Evolutionary conservation across 2,888 invertebrate genomes (phyloP), one percentile per base, ranked within the genome.

Genomic region (Acanthosepion esculentum): DNA sequence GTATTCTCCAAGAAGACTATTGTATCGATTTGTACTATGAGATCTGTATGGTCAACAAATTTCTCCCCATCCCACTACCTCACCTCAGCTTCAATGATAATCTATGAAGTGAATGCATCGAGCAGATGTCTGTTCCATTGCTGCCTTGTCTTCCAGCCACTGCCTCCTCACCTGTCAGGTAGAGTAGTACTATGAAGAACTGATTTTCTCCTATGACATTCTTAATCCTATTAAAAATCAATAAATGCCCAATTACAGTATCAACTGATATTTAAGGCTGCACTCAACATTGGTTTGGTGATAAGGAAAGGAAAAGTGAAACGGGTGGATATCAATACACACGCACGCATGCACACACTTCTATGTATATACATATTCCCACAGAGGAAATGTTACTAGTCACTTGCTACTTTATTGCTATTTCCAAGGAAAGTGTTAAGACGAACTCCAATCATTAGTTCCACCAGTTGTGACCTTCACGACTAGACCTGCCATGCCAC

Each of bases 241-340:
- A 78, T 78, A 78, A 78, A n/a, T 78, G n/a, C 78, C 78, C 78
- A 78, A 78, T 78, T 78, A 78, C n/a, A 78, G n/a, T n/a, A n/a
- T 78, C 78, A n/a, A n/a, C n/a, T n/a, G 10, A 8, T 29, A 78
- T 78, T n/a, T 78, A 78, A 78, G n/a, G 92, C 48, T 92, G 48
- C 7, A 48, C 48, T 92, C 48, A 91, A 33, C 48, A n/a, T 33
- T 91, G 48, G 48, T n/a, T 48, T 26, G 48, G 12, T 48, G 92
- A 92, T 92, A 8, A 92, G 26, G 20, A 8, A 92, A 6, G 41
- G 92, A 92, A 26, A 92, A 10, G 26, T 7, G 7, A 26, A 41
- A 48, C 1, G 33, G 48, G 5, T 1, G 6, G 12, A 41, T 41
- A 41, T 41, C 0, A 41, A 41, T 41, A 41, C 41, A 41, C 41